A percentile compares a stretch with the other conserved stretches of the same genome.
These are phyloP conservation scores for Notolabrus celidotus DNA, from an alignment of 2,797 vertebrate species.

Conservation along the genomic window DNA sequence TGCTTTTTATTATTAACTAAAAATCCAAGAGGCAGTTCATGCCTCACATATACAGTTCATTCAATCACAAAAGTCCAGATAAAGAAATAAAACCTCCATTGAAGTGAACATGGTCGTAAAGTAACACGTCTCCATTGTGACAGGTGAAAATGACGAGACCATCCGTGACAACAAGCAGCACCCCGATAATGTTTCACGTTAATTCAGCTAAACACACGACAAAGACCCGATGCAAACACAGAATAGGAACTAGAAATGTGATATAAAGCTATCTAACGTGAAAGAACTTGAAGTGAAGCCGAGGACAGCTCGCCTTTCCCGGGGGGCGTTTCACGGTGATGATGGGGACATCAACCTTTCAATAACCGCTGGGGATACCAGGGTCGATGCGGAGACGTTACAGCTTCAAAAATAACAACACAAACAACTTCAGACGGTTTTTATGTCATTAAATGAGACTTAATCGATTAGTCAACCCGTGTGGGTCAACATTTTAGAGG, in stretches of 20 bases:
- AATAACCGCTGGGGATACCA: constrained; percentile 8
- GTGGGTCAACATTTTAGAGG: constrained; percentile 37
- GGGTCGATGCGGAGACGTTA: constrained; percentile 15
- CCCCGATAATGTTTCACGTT: neutral
- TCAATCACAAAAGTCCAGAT: no score
- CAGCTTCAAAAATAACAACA: constrained; percentile 7
- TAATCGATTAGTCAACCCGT: neutral
- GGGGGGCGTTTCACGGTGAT: constrained; percentile 60
- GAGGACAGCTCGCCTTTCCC: constrained; percentile 42
- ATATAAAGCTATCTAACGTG: neutral
- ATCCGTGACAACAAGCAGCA: constrained; percentile 1
- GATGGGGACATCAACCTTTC: constrained; percentile 50
- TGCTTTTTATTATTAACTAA: no score
- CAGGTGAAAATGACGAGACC: constrained; percentile 11
- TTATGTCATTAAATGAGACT: neutral
- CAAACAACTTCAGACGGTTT: constrained; percentile 5
- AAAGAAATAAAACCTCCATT: no score
- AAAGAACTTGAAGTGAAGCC: constrained; percentile 13
- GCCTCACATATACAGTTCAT: no score
- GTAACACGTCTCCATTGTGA: constrained; percentile 7
- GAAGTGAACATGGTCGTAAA: neutral
- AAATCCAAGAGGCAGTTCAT: no score
- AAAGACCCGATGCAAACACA: constrained; percentile 11
- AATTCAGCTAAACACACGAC: neutral
- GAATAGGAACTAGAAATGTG: neutral